These are phyloP conservation scores for Harpagifer antarcticus DNA, from an alignment of 2,797 vertebrate genomes.

Conservation along the genomic window DNA sequence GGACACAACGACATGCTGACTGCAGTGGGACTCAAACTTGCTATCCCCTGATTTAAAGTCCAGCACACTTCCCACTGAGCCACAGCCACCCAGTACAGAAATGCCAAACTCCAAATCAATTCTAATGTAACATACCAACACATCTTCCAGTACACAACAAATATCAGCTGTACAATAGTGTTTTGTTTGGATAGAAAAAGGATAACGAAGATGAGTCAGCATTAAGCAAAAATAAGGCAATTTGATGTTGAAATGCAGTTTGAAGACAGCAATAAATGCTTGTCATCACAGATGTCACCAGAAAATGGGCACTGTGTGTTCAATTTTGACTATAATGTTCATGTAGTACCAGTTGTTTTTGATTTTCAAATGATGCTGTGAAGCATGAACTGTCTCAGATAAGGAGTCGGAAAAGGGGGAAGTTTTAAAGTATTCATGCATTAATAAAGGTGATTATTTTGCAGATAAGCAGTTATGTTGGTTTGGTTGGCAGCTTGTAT, in stretches of 20 bases:
- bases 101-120: too few species aligned
- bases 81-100: too few species aligned
- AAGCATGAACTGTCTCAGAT: conserved; percentile 1
- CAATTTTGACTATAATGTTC: neutral
- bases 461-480: conserved; percentile 22
- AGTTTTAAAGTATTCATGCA: conserved; percentile 11
- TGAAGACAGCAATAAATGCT: conserved; percentile 9
- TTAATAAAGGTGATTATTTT: conserved; percentile 9
- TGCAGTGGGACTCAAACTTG: too few species aligned
- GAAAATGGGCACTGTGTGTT: conserved; percentile 17
- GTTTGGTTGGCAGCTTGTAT: conserved; percentile 36
- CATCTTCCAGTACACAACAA: neutral
- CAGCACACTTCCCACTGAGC: too few species aligned
- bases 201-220: conserved; percentile 9
- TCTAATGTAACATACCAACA: too few species aligned
- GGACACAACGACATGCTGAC: too few species aligned
- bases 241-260: conserved; percentile 23
- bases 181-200: neutral
- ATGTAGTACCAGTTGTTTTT: conserved; percentile 13
- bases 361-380: conserved; percentile 15
- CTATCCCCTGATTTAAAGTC: too few species aligned
- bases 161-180: neutral
- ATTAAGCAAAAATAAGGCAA: conserved; percentile 11
- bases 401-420: neutral
- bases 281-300: conserved; percentile 7